Conservation (phyloP, 2,888 invertebrate species). For the Drosophila mimica region DNA sequence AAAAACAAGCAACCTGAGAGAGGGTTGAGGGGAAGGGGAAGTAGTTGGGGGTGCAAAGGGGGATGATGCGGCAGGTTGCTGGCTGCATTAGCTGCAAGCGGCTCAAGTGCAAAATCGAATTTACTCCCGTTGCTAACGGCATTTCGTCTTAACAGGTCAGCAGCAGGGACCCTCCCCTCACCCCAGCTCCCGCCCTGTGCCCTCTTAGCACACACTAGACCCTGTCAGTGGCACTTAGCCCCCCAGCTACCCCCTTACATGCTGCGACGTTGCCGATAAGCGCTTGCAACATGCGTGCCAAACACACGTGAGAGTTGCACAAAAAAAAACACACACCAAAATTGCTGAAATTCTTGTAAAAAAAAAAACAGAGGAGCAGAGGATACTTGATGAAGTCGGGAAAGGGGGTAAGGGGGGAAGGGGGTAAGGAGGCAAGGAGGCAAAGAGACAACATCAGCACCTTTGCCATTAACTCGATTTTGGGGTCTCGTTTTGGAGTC, state of each 20-base stretch:
- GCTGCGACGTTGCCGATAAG: constrained; percentile 70
- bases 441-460: constrained; percentile 67
- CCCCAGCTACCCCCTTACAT: background rate
- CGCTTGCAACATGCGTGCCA: constrained; percentile 75
- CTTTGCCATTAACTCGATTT: constrained; percentile 75
- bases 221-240: constrained; percentile 12
- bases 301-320: constrained; percentile 62
- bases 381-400: background rate
- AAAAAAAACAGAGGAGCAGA: background rate
- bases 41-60: constrained; percentile 9
- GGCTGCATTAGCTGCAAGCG: constrained; percentile 77
- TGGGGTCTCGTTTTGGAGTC: constrained; percentile 22
- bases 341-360: constrained; percentile 6
- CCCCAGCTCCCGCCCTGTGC: background rate
- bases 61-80: constrained; percentile 61
- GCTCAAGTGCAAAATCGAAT: constrained; percentile 81
- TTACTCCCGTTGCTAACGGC: constrained; percentile 73
- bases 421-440: background rate
- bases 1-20: constrained; percentile 19
- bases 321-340: constrained; percentile 27
- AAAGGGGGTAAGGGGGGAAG: background rate
- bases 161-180: constrained; percentile 15
- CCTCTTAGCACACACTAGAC: background rate
- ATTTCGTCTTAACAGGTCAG: constrained; percentile 73
- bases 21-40: background rate